Base-by-base conservation (phyloP, 2,888 invertebrate genomes). In the Dolichomitus sp. region DNA sequence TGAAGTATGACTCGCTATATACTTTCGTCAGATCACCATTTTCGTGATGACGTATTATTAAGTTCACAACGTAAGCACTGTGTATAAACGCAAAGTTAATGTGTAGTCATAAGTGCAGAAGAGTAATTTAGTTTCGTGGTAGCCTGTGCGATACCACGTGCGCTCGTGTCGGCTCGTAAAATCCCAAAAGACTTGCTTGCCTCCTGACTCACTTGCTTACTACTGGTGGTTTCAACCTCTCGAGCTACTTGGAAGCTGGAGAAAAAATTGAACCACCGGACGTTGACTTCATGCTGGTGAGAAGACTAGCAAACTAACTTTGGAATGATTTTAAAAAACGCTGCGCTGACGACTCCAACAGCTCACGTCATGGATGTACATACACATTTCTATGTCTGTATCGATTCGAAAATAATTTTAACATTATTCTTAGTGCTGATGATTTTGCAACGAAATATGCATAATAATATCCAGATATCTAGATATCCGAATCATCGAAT, bases 221-320 rank as follows among this genome's bases (percentile, higher is more conserved):
- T 73, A 37, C 70, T 59, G 40, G 50, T 45, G 52, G 17, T 70
- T 52, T 9, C 45, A 37, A 17, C 42, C 37, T 45, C 19, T 23
- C 23, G 42, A 65, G 33, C 14, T 33, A 33, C 50, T 30, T 19
- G 40, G 45, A 37, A 70, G 19, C n/a, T 72, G n/a, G 23, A 11
- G 23, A 80, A 63, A 65, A 80, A 54, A 63, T 37, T 27, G 33
- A 63, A 65, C 27, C 19, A 57, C 74, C 70, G 74, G 63, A 75
- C 69, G 75, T 80, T 70, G 52, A 75, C 80, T 80, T 65, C 70
- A 48, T 57, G 40, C 37, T 45, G 17, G 45, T 59, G 73, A 70
- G 30, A 52, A 68, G 19, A 33, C 30, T n/a, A 63, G 65, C 45
- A 66, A 74, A 68, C 61, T 65, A 73, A 74, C 66, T 75, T 75